Base-by-base conservation (phyloP, 2,113 vertebrate genomes). In the Acinonyx jubatus region DNA sequence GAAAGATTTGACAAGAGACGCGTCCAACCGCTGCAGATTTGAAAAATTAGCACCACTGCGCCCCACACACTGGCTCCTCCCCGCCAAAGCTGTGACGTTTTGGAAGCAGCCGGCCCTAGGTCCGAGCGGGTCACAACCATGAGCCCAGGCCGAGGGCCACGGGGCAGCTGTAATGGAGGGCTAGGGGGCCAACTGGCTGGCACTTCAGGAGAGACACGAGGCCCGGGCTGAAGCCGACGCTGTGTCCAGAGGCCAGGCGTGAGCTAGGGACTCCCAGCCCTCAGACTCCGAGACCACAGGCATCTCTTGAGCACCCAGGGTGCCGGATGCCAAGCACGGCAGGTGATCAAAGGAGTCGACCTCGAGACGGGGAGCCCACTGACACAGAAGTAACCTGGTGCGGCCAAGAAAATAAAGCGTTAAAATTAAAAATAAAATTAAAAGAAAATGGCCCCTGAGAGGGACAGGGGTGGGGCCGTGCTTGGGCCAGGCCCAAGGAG, bases 11-110 rank as follows among this genome's bases (percentile, higher is more conserved):
- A 81, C 61, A 14, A 73, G 41, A 6, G 33, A 23, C 27, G 4
- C 83, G 41, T 5, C 38, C 69, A 57, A 23, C 7, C 11, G 33
- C 66, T 21, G 41, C 23, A 5, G 52, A 19, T 8, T 55, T 16
- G 45, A 31, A 82, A 90, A 81, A 41, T 27, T 0, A 10, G 15
- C 0, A 7, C 15, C 38, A 57, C 31, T 36, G 29, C 33, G 7
- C 19, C 68, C 38, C 12, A 19, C 48, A 33, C 45, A 18, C 16
- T 1, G 2, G 66, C 55, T 45, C 63, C 83, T 61, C 48, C 7
- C 11, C 2, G 27, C 1, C 0, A 68, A 31, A 13, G 31, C 27
- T 1, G 6, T 0, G 6, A 8, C 23, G 2, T 12, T 61, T 7
- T 1, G 14, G 15, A 87, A 41, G 31, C 45, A 19, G 5, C 38